These are phyloP conservation scores for Cinclus cinclus DNA, from an alignment of 2,113 vertebrate genomes.

Conservation along the genomic window DNA sequence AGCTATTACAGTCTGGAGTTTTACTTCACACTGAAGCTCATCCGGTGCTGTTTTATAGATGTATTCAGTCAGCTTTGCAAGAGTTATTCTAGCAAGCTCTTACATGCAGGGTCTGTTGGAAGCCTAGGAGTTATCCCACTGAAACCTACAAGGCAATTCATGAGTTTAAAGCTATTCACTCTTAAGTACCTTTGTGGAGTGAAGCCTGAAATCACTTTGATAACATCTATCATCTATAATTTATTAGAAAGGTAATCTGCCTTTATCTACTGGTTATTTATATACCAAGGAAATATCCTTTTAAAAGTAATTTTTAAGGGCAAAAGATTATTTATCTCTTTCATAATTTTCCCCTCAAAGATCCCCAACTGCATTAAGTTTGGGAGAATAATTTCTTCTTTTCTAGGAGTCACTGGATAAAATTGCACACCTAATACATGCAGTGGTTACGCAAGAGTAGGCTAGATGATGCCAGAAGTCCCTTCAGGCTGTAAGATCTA, in stretches of 20 bases:
- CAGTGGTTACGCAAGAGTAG: neutral
- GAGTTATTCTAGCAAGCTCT: neutral
- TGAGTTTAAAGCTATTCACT: neutral
- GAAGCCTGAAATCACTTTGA: conserved; percentile 19
- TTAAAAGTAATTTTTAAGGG: neutral
- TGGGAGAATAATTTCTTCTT: neutral
- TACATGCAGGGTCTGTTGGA: neutral
- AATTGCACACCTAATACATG: neutral
- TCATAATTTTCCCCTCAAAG: neutral
- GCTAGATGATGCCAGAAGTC: neutral
- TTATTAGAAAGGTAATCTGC: neutral
- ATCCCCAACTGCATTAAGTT: neutral
- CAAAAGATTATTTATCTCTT: neutral
- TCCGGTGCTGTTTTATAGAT: neutral
- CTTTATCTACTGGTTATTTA: neutral
- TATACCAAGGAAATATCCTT: neutral
- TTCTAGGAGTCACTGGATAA: neutral
- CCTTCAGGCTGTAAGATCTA: neutral
- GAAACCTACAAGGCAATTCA: neutral
- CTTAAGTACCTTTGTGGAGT: neutral
- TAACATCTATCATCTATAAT: neutral
- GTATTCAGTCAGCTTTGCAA: neutral
- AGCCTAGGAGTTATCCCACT: neutral
- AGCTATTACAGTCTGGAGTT: neutral
- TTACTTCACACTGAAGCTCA: neutral